phyloP scores from a whole-genome alignment of 2,113 vertebrate species.

The Junco hyemalis region DNA sequence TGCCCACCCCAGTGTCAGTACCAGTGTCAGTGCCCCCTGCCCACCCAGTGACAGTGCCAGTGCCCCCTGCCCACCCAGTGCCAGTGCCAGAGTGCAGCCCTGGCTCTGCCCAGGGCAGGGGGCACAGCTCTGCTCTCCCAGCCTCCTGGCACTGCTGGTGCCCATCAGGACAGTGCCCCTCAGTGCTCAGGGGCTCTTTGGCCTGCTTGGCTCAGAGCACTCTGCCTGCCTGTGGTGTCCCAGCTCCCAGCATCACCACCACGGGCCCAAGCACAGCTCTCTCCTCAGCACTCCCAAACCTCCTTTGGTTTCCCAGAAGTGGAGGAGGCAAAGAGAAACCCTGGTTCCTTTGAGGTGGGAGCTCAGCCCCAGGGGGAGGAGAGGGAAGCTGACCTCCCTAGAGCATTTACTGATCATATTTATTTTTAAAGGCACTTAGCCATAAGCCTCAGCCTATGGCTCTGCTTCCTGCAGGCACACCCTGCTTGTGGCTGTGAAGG shows the following conservation, averaged over 20 bases:
- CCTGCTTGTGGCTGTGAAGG: constrained; percentile 62
- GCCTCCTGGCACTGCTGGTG: neutral
- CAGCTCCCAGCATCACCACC: neutral
- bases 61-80: no score
- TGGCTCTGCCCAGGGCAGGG: neutral
- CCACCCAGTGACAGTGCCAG: neutral
- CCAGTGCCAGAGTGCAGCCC: neutral
- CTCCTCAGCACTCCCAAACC: neutral
- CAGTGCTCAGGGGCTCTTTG: neutral
- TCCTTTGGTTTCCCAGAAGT: neutral
- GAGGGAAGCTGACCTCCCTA: constrained; percentile 38
- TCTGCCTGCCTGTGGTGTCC: neutral
- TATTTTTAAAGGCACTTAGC: constrained; percentile 59
- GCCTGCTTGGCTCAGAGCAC: neutral
- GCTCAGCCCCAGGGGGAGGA: neutral
- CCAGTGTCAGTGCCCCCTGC: no score
- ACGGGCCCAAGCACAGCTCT: neutral
- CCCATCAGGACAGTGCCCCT: neutral
- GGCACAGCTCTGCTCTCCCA: neutral
- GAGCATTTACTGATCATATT: constrained; percentile 22
- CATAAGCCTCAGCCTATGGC: constrained; percentile 53
- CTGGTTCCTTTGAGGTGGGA: constrained; percentile 33
- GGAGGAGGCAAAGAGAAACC: constrained; percentile 16
- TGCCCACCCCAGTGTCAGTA: neutral
- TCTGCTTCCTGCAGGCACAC: constrained; percentile 64